Base-by-base conservation (phyloP, 2,113 vertebrate genomes). In the Catharus fuscescens region DNA sequence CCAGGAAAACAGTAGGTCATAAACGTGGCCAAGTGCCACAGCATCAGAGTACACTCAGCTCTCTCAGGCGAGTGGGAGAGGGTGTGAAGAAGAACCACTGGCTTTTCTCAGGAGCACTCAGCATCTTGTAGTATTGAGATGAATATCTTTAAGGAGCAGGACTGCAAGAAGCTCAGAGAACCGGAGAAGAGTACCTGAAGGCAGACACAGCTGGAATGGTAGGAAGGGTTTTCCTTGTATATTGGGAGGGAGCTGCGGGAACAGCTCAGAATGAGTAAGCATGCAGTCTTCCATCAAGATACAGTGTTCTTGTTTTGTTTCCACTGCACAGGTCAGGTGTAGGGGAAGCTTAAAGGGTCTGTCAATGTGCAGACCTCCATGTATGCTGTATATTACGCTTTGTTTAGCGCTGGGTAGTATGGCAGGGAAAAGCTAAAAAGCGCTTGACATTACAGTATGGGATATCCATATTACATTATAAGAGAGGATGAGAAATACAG, bases 201-300 rank as follows among this genome's bases (percentile, higher is more conserved):
- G 69, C 76, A 94, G 76, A 93, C 80, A 86, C 88, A 90, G 76
- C 77, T 77, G 91, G 65, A 90, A 94, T 88, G 76, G 84, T 89
- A 96, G 95, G 88, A 90, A 96, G 61, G 92, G 80, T 80, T 92
- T 95, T 94, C 83, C 69, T 85, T 90, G 34, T 81, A 2, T 64
- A 6, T 38, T 64, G 92, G 88, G 93, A 96, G 87, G 79, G 87
- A 96, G 60, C 90, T 82, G 65, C 0, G 62, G 81, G 67, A 82
- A 83, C 64, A 87, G 76, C 57, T 86, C 90, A 56, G 67, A 62
- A 90, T 0, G 1, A 86, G 92, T 73, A 67, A 88, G 71, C 17
- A 20, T 70, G 70, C 29, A 74, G 59, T 48, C 56, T 77, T 44
- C 73, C 38, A 38, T 48, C 60, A 59, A 48, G 59, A 50, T 18